phyloP scores from a whole-genome alignment of 2,888 invertebrate genomes.

The Zelleria hepariella region DNA sequence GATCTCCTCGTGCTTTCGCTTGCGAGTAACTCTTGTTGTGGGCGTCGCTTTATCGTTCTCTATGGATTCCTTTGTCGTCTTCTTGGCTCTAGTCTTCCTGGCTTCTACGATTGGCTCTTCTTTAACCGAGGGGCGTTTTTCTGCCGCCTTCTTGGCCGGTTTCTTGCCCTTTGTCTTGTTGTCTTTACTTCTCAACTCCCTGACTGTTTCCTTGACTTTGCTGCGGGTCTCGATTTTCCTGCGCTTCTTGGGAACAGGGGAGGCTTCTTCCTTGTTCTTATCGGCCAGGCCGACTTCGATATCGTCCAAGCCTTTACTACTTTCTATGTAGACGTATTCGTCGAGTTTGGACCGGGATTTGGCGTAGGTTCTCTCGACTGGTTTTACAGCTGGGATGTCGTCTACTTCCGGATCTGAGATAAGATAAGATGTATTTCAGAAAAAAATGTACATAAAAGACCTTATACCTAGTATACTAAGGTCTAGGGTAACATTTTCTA shows the following conservation, averaged over 20 bases:
- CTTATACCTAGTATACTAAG: too few relatives aligned
- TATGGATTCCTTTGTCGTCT: conserved; percentile 55
- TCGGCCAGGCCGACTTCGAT: conserved; percentile 47
- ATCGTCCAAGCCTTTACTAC: conserved; percentile 47
- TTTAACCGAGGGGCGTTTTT: conserved; percentile 19
- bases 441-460: too few relatives aligned
- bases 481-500: too few relatives aligned
- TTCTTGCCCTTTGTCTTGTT: conserved; percentile 19
- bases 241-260: conserved; percentile 51
- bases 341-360: conserved; percentile 55
- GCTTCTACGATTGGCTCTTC: conserved; percentile 19
- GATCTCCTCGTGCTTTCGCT: conserved; percentile 44
- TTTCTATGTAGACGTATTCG: conserved; percentile 58
- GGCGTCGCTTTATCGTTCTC: conserved; percentile 49
- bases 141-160: conserved; percentile 14
- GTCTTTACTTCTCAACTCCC: conserved; percentile 29
- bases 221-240: conserved; percentile 42
- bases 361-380: conserved; percentile 55
- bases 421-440: too few relatives aligned
- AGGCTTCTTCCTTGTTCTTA: conserved; percentile 33
- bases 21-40: conserved; percentile 37
- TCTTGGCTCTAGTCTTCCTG: conserved; percentile 28
- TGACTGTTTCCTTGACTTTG: conserved; percentile 19
- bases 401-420: conserved; percentile 37
- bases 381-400: conserved; percentile 50